Base-by-base conservation (phyloP, 2,797 vertebrate genomes). In the Carduelis carduelis region DNA sequence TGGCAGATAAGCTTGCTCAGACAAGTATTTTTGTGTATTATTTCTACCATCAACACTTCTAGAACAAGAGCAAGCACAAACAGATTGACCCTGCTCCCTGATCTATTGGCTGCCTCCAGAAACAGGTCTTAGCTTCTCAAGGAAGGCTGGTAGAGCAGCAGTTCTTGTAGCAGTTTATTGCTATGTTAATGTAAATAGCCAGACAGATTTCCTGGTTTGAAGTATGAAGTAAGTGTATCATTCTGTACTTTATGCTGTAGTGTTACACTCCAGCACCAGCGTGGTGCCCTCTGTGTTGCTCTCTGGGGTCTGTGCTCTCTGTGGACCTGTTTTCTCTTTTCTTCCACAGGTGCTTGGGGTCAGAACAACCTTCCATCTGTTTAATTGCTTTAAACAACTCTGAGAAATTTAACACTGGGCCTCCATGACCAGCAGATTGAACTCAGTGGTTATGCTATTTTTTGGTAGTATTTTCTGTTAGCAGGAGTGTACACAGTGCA, bases 1-100 rank as follows among this genome's bases (percentile, higher is more conserved):
- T 88, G 69, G 76, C 60, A 53, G 71, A 71, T 84, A 83, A 95
- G 81, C 90, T 89, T 95, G 91, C 89, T 95, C 80, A n/a, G 82
- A 92, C 96, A 95, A 52, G 94, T 95, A 81, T 90, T 90, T 92
- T 88, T 30, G 3, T 50, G 55, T 87, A 39, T 79, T 84, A 53
- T 83, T 95, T 83, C 70, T 78, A 41, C 66, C 75, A 12, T 26
- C 85, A 95, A 88, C 90, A 52, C 47, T 63, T 52, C 9, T 0
- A 87, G 72, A 89, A 57, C 37, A 81, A 63, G 63, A 92, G 55
- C 92, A 94, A 86, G 92, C 74, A 71, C 74, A 64, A 96, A 86
- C 85, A 88, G 34, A 72, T 79, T 30, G 34, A 34, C 72, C 13
- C 27, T 55, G 65, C 50, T 59, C 34, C 4, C 76, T 61, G 13